These are phyloP conservation scores for Sturmia bella DNA, from an alignment of 2,888 invertebrate genomes.

Conservation along the genomic window DNA sequence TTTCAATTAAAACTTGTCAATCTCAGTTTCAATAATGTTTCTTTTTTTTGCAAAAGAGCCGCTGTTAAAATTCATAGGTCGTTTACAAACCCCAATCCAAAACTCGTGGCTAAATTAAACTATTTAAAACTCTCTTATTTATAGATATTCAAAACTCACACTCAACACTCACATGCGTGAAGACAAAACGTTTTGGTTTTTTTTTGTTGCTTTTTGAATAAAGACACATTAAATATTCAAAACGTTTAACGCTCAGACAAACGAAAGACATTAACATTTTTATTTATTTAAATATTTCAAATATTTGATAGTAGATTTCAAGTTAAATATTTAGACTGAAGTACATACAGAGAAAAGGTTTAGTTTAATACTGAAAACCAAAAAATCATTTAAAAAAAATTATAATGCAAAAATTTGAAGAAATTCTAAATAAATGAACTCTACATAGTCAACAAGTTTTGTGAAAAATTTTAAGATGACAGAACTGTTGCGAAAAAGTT, in stretches of 20 bases:
- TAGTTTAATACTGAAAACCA: too few species aligned
- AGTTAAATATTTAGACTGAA: not conserved
- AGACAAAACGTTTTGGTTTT: not conserved
- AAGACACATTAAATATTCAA: slow-evolving; percentile 43
- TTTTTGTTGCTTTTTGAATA: not conserved
- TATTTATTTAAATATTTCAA: slow-evolving; percentile 22
- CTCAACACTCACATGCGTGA: not conserved
- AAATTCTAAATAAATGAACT: too few species aligned
- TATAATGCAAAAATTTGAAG: too few species aligned
- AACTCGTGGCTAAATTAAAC: slow-evolving; percentile 36
- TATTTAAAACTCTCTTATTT: slow-evolving; percentile 38
- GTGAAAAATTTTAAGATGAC: too few species aligned
- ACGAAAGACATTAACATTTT: slow-evolving; percentile 14
- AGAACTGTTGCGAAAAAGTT: too few species aligned
- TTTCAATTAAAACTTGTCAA: slow-evolving; percentile 32
- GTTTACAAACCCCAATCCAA: slow-evolving; percentile 12
- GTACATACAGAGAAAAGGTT: too few species aligned
- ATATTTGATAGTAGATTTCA: slow-evolving; percentile 2
- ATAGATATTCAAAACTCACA: not conserved
- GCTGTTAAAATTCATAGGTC: slow-evolving; percentile 36
- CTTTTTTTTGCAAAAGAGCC: not conserved
- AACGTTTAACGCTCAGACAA: slow-evolving; percentile 24
- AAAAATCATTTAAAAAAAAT: too few species aligned
- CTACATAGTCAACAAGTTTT: too few species aligned
- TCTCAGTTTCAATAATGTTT: slow-evolving; percentile 11